These are phyloP conservation scores for Lanistes nyassanus DNA, from an alignment of 1,140 invertebrate genomes.

Conservation along the genomic window DNA sequence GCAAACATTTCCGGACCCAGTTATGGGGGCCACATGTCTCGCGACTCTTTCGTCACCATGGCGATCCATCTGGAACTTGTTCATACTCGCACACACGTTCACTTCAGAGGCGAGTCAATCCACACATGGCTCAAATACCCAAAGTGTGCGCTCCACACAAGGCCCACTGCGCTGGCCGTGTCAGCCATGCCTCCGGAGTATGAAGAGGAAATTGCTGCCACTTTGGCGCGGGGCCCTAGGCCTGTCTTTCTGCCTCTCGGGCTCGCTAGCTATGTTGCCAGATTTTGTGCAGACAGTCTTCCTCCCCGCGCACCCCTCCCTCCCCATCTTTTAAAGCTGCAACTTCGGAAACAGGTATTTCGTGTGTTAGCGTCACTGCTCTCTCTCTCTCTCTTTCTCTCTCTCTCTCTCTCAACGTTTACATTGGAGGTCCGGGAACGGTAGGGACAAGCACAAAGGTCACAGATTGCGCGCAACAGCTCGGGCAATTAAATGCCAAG, in stretches of 20 bases:
- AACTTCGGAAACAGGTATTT: no score
- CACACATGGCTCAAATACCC: not conserved
- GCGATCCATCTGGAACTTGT: not conserved
- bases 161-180: not conserved
- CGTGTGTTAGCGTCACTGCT: no score
- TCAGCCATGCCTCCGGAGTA: not conserved
- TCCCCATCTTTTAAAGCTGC: not conserved
- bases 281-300: not conserved
- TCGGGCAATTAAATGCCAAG: no score
- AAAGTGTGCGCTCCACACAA: not conserved
- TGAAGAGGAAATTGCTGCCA: slow-evolving; percentile 3
- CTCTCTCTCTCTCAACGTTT: not conserved
- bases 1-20: no score
- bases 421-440: not conserved
- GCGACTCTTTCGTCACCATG: slow-evolving; percentile 2
- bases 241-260: not conserved
- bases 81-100: not conserved
- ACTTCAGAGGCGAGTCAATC: not conserved
- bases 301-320: not conserved
- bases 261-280: not conserved
- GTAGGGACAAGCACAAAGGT: no score
- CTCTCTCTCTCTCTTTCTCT: not conserved
- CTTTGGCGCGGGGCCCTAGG: not conserved
- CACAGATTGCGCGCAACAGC: no score
- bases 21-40: no score